Evolutionary conservation across 2,888 invertebrate genomes (phyloP), one percentile per base, ranked within the genome.

Genomic region (Dysmachus trigonus): DNA sequence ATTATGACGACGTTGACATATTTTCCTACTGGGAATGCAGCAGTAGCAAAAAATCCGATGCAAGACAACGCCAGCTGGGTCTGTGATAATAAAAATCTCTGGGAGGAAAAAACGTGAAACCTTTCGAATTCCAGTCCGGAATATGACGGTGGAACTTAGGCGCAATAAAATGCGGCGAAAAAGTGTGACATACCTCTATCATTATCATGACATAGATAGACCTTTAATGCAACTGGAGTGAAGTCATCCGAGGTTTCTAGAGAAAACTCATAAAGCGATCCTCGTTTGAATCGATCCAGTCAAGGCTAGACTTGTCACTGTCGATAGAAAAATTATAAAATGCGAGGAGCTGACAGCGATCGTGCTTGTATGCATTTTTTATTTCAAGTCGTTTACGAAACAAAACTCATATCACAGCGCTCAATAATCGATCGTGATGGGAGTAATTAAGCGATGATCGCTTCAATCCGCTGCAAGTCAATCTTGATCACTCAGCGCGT

Each of bases 1-100:
- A 82, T 87, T 83, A 87, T 83, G 41, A 53, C 84, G 85, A 86
- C 82, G 76, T 87, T 85, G 86, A 87, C 87, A 87, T 87, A 87
- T 87, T 87, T 85, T 86, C 82, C 87, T 85, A 83, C 51, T 86
- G 87, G 87, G 87, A 87, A 82, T 87, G 82, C 82, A 35, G 62
- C 22, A 18, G 33, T 53, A 53, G 73, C 62, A 74, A 74, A 85
- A 74, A 73, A 76, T 10, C 47, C 41, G 84, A 22, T 41, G 72
- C 33, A 76, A 47, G 76, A 74, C 76, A 41, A 74, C 47, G 30
- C 51, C 53, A 76, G 53, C 76, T 22, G 33, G 35, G 41, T 85
- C 18, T 41, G 35, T 47, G 74, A 85, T 74, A 71, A 73, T 73
- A 47, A 74, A 47, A 74, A 53, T 85, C 53, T 22, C 73, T 47